Conservation (phyloP, 2,888 invertebrate species). For the Mycalesis mineus region DNA sequence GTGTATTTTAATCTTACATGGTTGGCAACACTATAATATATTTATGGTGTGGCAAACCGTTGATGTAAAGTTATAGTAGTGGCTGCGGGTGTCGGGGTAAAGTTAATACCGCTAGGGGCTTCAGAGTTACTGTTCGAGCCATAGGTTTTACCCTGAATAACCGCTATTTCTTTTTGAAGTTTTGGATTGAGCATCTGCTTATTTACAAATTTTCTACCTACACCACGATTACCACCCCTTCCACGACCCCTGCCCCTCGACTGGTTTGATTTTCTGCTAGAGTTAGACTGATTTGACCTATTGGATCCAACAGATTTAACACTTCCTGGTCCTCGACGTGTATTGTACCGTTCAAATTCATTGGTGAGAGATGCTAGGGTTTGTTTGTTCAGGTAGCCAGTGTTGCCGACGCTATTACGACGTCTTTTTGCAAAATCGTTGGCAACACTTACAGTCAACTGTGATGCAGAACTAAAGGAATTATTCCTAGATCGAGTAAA, state of each 20-base stretch:
- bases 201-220: conserved; percentile 60
- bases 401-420: conserved; percentile 63
- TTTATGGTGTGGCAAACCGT: conserved; percentile 59
- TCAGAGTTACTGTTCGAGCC: conserved; percentile 32
- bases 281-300: conserved; percentile 50
- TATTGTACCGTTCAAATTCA: conserved; percentile 56
- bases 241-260: conserved; percentile 53
- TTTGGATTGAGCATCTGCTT: conserved; percentile 63
- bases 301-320: conserved; percentile 66
- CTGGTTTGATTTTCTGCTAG: conserved; percentile 47
- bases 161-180: conserved; percentile 69
- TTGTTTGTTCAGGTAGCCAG: conserved; percentile 59
- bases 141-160: conserved; percentile 60
- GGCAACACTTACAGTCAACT: conserved; percentile 67
- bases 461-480: conserved; percentile 58
- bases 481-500: conserved; percentile 69
- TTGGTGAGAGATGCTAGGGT: conserved; percentile 62
- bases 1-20: neutral
- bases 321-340: conserved; percentile 63
- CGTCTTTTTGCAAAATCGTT: conserved; percentile 65
- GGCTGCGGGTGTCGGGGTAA: conserved; percentile 60
- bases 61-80: conserved; percentile 67
- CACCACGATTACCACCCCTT: conserved; percentile 52
- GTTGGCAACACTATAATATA: neutral
- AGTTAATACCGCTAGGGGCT: conserved; percentile 44